Conservation (phyloP, 2,113 vertebrate species). For the Caranx melampygus region DNA sequence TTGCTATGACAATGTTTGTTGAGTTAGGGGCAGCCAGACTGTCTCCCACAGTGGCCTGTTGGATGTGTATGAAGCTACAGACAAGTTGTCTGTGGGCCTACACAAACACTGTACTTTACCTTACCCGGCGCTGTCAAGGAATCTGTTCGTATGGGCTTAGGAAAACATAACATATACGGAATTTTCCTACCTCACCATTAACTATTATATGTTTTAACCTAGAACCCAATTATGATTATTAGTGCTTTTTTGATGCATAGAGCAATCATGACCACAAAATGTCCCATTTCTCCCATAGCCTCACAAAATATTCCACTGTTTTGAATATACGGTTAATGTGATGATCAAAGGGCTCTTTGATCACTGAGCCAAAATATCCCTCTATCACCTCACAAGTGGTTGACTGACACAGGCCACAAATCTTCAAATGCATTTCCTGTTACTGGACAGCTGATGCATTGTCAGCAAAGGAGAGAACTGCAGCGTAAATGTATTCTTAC, state of each 20-base stretch:
- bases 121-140: slow-evolving; percentile 59
- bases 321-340: slow-evolving; percentile 50
- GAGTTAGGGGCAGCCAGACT: slow-evolving; percentile 75
- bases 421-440: slow-evolving; percentile 50
- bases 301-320: slow-evolving; percentile 61
- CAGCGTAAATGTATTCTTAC: slow-evolving; percentile 11
- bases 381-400: slow-evolving; percentile 49
- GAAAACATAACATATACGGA: slow-evolving; percentile 59
- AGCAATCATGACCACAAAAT: slow-evolving; percentile 59
- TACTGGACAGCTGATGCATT: slow-evolving; percentile 39
- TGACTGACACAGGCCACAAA: slow-evolving; percentile 7
- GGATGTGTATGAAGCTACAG: slow-evolving; percentile 71
- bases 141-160: slow-evolving; percentile 58
- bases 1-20: slow-evolving; percentile 83
- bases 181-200: slow-evolving; percentile 65
- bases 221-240: slow-evolving; percentile 66
- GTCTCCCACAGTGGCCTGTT: slow-evolving; percentile 74
- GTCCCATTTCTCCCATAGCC: slow-evolving; percentile 37
- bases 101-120: slow-evolving; percentile 71
- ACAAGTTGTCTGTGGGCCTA: slow-evolving; percentile 70
- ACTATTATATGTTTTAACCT: slow-evolving; percentile 58
- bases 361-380: slow-evolving; percentile 38
- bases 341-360: slow-evolving; percentile 61
- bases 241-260: slow-evolving; percentile 44
- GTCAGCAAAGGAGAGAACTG: neutral